Evolutionary conservation across 2,888 invertebrate species (phyloP), one percentile per base, ranked within the genome.

Genomic region (Odontocerum albicorne): DNA sequence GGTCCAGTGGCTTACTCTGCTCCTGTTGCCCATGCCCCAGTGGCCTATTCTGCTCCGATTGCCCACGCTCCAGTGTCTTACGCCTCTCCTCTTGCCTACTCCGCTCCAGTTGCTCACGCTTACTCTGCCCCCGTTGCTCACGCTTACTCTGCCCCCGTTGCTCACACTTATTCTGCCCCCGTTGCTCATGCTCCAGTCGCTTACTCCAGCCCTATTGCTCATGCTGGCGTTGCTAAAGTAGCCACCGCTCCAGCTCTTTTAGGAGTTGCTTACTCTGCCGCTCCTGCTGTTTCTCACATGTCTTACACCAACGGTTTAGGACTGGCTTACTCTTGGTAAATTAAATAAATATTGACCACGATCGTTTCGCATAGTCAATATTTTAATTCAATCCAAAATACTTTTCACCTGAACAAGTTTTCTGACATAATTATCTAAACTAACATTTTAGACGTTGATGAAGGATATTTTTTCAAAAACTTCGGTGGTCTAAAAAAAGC

Each of bases 281-380:
- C 83, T 10, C 80, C 83, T 7, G 75, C 80, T 12, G 83, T 83
- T 1, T 80, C 82, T n/a, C 82, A 82, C 68, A 80, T 82, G 75
- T 75, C 76, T 38, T 83, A 81, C 69, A 68, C 74, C 51, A 79
- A 79, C 63, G 80, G 79, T 62, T 72, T 80, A 27, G 81, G 81
- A n/a, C 66, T 77, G 21, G 71, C 73, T 12, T 82, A 82, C 67
- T 72, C 73, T 60, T 82, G 80, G 80, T 82, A 77, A 72, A 67
- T 35, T 7, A 7, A n/a, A n/a, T n/a, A n/a, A n/a, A n/a, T n/a
- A n/a, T n/a, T n/a, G n/a, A n/a, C n/a, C n/a, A n/a, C n/a, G n/a
- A n/a, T n/a, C n/a, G n/a, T n/a, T n/a, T n/a, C n/a, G n/a, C n/a
- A n/a, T n/a, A n/a, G n/a, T n/a, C n/a, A n/a, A n/a, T n/a, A n/a